phyloP scores from a whole-genome alignment of 2,888 invertebrate genomes.

The Drosophila mettleri region DNA sequence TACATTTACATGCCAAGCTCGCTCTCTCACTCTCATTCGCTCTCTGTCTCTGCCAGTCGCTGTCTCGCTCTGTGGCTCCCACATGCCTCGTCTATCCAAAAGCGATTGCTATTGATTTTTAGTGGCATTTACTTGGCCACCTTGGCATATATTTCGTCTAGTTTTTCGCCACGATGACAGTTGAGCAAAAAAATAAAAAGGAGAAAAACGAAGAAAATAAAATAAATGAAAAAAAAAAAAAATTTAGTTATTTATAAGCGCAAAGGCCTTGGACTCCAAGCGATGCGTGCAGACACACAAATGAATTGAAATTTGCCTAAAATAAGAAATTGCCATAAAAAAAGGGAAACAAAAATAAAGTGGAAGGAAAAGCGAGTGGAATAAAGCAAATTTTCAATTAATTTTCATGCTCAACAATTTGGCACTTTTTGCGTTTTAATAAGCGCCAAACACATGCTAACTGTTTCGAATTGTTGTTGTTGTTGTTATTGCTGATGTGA shows the following conservation, averaged over 20 bases:
- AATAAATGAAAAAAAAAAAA: conserved; percentile 27
- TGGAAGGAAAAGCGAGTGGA: conserved; percentile 5
- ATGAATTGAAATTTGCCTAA: conserved; percentile 49
- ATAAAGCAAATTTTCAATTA: conserved; percentile 70
- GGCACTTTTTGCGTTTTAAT: conserved; percentile 63
- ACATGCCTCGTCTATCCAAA: conserved; percentile 23
- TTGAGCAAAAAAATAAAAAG: conserved; percentile 32
- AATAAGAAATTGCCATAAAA: conserved; percentile 23
- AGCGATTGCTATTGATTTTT: conserved; percentile 64
- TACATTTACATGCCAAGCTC: conserved; percentile 25
- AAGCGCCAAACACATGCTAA: conserved; percentile 69
- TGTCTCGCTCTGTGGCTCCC: neutral
- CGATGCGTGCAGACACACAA: conserved; percentile 66
- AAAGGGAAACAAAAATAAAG: conserved; percentile 7
- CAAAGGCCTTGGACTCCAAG: conserved; percentile 58
- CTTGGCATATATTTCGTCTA: conserved; percentile 62
- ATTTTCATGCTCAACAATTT: conserved; percentile 52
- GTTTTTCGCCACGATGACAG: conserved; percentile 47
- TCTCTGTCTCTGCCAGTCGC: no score
- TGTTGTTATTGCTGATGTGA: neutral
- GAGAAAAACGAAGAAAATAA: neutral
- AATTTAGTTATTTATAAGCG: conserved; percentile 66
- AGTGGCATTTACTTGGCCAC: conserved; percentile 51
- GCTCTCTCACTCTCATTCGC: neutral
- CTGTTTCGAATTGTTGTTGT: conserved; percentile 12